Evolutionary conservation across 1,140 invertebrate genomes (phyloP).

Genomic region (Paralvinella palmiformis): DNA sequence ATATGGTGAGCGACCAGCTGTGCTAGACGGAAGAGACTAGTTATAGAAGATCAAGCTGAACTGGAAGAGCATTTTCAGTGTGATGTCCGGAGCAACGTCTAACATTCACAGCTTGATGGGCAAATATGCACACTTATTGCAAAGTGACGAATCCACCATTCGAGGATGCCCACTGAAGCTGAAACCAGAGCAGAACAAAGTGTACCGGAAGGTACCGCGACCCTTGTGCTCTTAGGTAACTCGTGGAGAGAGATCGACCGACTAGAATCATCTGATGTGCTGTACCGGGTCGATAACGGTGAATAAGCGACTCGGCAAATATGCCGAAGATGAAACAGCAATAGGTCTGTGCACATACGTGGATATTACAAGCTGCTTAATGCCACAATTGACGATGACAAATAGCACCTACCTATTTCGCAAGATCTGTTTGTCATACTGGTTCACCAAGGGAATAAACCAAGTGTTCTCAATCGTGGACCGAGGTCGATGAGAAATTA

Average conservation of each 20-base stretch:
- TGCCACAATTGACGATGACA: neutral
- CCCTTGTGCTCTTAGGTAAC: no score
- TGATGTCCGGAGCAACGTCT: neutral
- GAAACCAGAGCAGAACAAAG: no score
- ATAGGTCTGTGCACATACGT: neutral
- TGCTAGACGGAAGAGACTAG: neutral
- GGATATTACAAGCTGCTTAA: neutral
- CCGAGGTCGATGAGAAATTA: neutral
- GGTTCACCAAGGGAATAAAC: neutral
- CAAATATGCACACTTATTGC: no score
- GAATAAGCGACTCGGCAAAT: conserved; percentile 3
- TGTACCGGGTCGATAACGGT: conserved; percentile 5
- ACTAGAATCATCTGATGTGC: neutral
- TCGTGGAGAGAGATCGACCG: no score
- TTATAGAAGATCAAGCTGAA: conserved; percentile 1
- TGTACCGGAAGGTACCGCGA: no score
- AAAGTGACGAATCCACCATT: no score
- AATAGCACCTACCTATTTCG: neutral
- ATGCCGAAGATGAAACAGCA: neutral
- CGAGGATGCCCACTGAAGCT: no score
- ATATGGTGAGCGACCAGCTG: neutral
- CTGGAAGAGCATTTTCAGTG: conserved; percentile 3
- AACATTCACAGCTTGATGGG: neutral
- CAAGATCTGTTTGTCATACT: neutral
- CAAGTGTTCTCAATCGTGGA: neutral